Conservation (phyloP, 2,797 vertebrate species). For the Chelon labrosus region DNA sequence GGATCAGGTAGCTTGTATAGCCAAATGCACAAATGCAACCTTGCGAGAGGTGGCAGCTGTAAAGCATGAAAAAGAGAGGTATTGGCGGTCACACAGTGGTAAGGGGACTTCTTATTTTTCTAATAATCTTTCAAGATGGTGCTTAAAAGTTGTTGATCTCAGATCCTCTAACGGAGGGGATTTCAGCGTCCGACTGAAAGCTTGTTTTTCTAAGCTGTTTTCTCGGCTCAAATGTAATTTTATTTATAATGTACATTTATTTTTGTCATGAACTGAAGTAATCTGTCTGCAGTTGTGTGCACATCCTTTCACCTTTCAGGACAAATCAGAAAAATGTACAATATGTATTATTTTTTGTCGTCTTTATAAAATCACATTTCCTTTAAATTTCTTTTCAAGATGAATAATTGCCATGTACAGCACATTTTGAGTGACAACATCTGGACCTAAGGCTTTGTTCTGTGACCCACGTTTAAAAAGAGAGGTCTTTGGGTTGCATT, state of each 20-base stretch:
- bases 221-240: neutral
- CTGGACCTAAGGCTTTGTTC: too few species aligned
- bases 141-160: neutral
- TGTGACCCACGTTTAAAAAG: too few species aligned
- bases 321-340: too few species aligned
- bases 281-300: neutral
- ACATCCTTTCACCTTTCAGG: too few species aligned
- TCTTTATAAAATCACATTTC: too few species aligned
- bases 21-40: neutral
- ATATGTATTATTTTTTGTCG: too few species aligned
- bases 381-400: too few species aligned
- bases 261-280: neutral
- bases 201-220: neutral
- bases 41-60: neutral
- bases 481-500: too few species aligned
- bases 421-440: too few species aligned
- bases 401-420: too few species aligned
- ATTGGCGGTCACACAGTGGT: neutral
- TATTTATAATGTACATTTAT: neutral
- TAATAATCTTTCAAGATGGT: neutral
- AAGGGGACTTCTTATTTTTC: too few species aligned
- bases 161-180: neutral
- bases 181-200: slow-evolving; percentile 4
- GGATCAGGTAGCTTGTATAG: neutral
- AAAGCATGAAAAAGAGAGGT: neutral